Percentiles rank a stretch among this genome's conserved stretches.
Evolutionary conservation across 2,113 vertebrate genomes (phyloP).

Genomic region (Poecile atricapillus): DNA sequence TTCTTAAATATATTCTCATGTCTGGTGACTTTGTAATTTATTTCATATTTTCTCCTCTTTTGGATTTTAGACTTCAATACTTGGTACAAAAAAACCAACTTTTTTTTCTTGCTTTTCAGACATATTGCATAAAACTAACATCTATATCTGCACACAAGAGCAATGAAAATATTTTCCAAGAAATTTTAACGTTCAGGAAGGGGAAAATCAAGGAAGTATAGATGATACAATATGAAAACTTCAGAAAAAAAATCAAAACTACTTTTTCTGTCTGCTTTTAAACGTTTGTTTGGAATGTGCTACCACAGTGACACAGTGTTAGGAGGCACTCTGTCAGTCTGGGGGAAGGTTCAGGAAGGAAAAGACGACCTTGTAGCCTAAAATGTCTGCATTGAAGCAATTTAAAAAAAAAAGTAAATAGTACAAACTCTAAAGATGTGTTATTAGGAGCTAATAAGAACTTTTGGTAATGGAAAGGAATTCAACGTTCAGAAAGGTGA

Average conservation of each 20-base stretch:
- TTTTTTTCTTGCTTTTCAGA: neutral
- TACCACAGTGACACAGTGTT: neutral
- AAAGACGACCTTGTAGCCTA: neutral
- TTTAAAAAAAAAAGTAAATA: neutral
- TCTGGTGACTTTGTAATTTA: neutral
- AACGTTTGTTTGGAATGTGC: neutral
- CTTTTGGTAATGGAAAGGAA: neutral
- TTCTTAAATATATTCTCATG: neutral
- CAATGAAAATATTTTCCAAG: neutral
- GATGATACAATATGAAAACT: neutral
- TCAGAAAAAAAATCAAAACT: neutral
- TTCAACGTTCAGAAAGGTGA: neutral
- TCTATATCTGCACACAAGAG: rapidly evolving
- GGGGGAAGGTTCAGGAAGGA: neutral
- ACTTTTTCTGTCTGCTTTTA: neutral
- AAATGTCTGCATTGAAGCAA: neutral
- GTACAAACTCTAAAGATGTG: neutral
- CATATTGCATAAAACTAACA: neutral
- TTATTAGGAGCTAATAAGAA: neutral
- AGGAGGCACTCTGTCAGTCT: neutral
- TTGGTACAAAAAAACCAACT: neutral
- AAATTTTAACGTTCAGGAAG: neutral
- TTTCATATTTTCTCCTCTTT: neutral
- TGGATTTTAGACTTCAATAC: neutral
- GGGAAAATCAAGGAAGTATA: neutral